Base-by-base conservation (phyloP, 2,797 vertebrate species). In the Microcaecilia unicolor region DNA sequence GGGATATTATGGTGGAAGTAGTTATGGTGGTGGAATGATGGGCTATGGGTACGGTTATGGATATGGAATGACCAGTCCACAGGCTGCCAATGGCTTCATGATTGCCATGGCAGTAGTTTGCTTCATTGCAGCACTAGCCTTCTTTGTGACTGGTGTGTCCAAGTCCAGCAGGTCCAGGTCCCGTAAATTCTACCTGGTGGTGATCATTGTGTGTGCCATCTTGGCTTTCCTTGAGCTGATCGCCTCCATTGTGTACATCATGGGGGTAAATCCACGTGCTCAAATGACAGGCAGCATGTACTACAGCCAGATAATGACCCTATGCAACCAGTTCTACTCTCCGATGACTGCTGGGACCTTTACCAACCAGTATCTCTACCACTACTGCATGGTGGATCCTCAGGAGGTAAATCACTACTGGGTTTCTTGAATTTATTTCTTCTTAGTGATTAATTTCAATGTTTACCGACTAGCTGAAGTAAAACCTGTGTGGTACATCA, bases 341-440 rank as follows among this genome's bases (percentile, higher is more conserved):
- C 42, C 72, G 0, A 75, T 70, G 2, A 22, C 39, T 13, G 22
- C 38, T 1, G 67, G 59, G 6, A 62, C 61, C 15, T 67, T 80
- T 60, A 43, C 81, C 31, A 89, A 78, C 59, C 87, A 88, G 49
- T 92, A 90, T 52, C 72, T 93, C 22, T 70, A 88, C 44, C 90
- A 91, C 60, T 92, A 92, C 74, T 92, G 89, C 62, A 86, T 74
- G 25, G 89, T 93, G 76, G 90, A 93, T 60, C 86, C 89, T 0
- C 88, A 92, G 47, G 90, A 93, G 87, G 90, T 93, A 42, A 39
- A 10, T 32, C 11, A 6, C 31, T 17, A n/a, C 8, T 5, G 5
- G 9, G n/a, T n/a, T n/a, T n/a, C n/a, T 21, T 33, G n/a, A n/a
- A n/a, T n/a, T n/a, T n/a, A n/a, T n/a, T n/a, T n/a, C n/a, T n/a